Evolutionary conservation across 2,113 vertebrate species (phyloP).

Genomic region (Formicarius rufipectus): DNA sequence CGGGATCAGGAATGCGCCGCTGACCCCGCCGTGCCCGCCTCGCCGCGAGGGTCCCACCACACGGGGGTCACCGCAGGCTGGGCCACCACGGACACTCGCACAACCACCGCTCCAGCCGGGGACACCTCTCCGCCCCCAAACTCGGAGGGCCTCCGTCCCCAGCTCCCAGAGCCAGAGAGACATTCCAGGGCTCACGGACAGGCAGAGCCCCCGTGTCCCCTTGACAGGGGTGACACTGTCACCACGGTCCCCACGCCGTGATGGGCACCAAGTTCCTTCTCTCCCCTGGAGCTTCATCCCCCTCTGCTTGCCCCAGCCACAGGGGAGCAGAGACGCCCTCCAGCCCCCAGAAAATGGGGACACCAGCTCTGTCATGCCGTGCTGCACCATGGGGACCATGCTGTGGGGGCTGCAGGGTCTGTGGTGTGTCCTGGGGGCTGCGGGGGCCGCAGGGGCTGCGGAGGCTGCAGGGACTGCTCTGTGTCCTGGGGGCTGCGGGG

Average conservation of each 20-base stretch:
- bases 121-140: not conserved
- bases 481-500: not conserved
- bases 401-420: no score
- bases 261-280: not conserved
- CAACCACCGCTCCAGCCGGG: not conserved
- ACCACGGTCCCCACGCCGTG: accelerated
- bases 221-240: accelerated
- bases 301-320: not conserved
- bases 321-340: not conserved
- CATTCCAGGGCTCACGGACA: accelerated
- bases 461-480: no score
- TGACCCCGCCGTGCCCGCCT: not conserved
- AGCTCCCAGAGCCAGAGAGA: not conserved
- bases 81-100: not conserved
- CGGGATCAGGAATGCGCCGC: conserved; percentile 24
- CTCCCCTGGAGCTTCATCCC: not conserved
- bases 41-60: not conserved
- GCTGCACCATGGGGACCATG: no score
- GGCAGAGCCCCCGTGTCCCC: not conserved
- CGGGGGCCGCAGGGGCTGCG: no score
- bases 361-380: not conserved
- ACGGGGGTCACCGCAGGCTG: not conserved
- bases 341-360: not conserved
- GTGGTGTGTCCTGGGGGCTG: no score
- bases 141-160: accelerated